Evolutionary conservation across 1,140 invertebrate genomes (phyloP).

Genomic region (Zophobas morio): DNA sequence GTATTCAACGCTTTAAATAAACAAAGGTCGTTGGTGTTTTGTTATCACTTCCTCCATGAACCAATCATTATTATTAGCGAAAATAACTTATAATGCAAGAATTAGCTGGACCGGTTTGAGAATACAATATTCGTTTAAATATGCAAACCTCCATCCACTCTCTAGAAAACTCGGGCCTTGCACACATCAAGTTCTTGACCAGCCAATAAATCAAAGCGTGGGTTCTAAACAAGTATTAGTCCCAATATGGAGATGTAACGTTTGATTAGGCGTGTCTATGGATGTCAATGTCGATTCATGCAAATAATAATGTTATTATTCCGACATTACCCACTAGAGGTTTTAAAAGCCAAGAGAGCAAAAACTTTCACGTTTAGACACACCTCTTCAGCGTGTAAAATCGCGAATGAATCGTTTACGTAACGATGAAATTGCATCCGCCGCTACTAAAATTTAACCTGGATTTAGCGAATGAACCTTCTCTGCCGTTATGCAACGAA

Average conservation of each 20-base stretch:
- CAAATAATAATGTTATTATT: slow-evolving; percentile 5
- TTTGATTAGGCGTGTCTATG: slow-evolving; percentile 8
- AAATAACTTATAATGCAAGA: no score
- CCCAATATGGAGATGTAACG: not conserved
- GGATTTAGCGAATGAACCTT: not conserved
- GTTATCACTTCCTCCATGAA: no score
- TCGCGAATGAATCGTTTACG: slow-evolving; percentile 9
- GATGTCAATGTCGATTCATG: slow-evolving; percentile 24
- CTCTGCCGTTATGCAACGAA: slow-evolving; percentile 12
- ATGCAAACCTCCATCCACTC: no score
- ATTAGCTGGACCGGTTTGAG: no score
- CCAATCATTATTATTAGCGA: no score
- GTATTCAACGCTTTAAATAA: no score
- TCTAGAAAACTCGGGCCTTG: not conserved
- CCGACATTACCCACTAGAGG: not conserved
- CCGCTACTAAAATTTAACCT: slow-evolving; percentile 1
- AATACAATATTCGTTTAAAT: no score
- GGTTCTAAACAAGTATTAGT: not conserved
- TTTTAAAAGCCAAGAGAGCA: slow-evolving; percentile 9
- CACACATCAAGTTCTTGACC: slow-evolving; percentile 18
- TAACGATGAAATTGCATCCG: slow-evolving; percentile 37
- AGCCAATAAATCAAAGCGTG: slow-evolving; percentile 8
- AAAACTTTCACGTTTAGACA: slow-evolving; percentile 29
- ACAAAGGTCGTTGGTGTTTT: no score
- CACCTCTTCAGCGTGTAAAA: slow-evolving; percentile 15